These are phyloP conservation scores for Brachirus orientalis DNA, from an alignment of 2,113 vertebrate genomes.

Conservation along the genomic window DNA sequence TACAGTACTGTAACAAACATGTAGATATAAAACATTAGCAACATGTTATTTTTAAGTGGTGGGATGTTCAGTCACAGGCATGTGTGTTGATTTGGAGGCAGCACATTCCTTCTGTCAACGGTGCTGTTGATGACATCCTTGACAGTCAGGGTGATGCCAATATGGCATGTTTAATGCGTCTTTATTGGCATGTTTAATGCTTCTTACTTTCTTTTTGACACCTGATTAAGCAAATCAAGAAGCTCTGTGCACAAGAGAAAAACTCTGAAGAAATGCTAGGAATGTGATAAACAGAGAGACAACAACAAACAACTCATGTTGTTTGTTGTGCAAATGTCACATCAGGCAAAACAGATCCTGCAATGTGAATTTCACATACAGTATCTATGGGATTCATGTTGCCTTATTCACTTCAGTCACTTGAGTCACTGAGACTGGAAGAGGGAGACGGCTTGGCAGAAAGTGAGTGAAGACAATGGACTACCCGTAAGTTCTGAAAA, in stretches of 20 bases:
- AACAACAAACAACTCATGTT: background rate
- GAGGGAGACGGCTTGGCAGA: too few relatives aligned
- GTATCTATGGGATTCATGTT: too few relatives aligned
- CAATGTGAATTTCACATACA: too few relatives aligned
- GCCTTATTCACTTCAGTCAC: too few relatives aligned
- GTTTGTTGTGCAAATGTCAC: too few relatives aligned
- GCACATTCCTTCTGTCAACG: conserved; percentile 34
- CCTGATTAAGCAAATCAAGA: conserved; percentile 19
- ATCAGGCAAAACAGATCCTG: too few relatives aligned
- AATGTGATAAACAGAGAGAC: conserved; percentile 41
- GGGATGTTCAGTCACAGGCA: conserved; percentile 43
- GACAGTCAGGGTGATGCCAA: conserved; percentile 23
- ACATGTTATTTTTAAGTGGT: conserved; percentile 32
- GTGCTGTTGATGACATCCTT: conserved; percentile 27
- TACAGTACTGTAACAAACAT: conserved; percentile 11
- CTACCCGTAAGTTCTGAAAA: too few relatives aligned
- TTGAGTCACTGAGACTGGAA: too few relatives aligned
- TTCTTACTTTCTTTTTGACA: conserved; percentile 19
- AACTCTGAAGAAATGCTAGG: conserved; percentile 28
- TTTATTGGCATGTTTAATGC: conserved; percentile 1
- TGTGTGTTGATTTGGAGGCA: conserved; percentile 20
- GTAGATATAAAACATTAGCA: conserved; percentile 19
- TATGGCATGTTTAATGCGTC: conserved; percentile 33
- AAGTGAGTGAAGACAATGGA: too few relatives aligned
- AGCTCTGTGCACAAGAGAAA: conserved; percentile 27